These are phyloP conservation scores for Ectemnius cavifrons DNA, from an alignment of 2,888 invertebrate species.

Conservation along the genomic window DNA sequence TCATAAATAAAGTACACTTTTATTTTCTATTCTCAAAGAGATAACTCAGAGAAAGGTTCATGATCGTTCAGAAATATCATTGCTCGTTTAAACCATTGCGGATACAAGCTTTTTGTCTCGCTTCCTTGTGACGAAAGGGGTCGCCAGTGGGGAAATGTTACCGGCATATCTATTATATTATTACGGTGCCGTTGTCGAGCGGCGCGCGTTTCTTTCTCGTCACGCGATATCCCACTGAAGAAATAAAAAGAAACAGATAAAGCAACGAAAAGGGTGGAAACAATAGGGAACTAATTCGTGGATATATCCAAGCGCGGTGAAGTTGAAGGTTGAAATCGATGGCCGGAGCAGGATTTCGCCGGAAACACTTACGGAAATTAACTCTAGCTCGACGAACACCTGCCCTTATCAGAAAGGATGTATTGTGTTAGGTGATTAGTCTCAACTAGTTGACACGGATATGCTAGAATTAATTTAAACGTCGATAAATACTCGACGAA, in stretches of 20 bases:
- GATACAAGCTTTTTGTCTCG: slow-evolving; percentile 41
- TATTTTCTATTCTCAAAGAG: no score
- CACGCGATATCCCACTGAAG: slow-evolving; percentile 65
- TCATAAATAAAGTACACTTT: no score
- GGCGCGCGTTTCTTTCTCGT: slow-evolving; percentile 66
- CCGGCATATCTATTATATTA: slow-evolving; percentile 70
- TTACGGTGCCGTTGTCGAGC: slow-evolving; percentile 64
- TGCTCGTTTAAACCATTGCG: neutral
- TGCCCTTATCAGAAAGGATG: slow-evolving; percentile 34
- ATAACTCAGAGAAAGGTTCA: no score
- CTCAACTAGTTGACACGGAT: neutral
- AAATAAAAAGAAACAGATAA: slow-evolving; percentile 44
- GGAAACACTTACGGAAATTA: slow-evolving; percentile 58
- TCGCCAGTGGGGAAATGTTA: slow-evolving; percentile 54
- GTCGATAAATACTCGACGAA: neutral
- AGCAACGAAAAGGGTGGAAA: slow-evolving; percentile 6
- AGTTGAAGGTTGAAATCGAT: slow-evolving; percentile 55
- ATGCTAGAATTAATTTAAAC: neutral
- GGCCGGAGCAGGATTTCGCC: slow-evolving; percentile 35
- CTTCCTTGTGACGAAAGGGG: slow-evolving; percentile 16
- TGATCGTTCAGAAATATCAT: neutral
- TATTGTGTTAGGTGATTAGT: neutral
- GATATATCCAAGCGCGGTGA: no score
- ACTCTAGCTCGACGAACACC: slow-evolving; percentile 37
- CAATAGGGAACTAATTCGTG: slow-evolving; percentile 60